Evolutionary conservation across 1,140 invertebrate genomes (phyloP).

Genomic region (Leptinotarsa defecta): DNA sequence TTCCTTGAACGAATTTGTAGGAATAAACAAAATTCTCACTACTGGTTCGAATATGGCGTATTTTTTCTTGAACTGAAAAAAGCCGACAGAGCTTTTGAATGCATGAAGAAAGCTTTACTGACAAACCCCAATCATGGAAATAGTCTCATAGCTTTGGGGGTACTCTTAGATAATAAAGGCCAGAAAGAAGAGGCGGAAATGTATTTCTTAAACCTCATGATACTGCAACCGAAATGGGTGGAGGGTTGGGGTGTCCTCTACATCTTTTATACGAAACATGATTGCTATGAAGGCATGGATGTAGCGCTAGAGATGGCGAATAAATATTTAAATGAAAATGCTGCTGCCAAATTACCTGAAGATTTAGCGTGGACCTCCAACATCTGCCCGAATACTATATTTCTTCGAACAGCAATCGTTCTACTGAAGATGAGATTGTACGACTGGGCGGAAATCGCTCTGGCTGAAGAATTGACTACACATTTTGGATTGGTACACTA

Average conservation of each 20-base stretch:
- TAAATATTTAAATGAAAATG: constrained; percentile 33
- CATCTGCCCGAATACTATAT: constrained; percentile 42
- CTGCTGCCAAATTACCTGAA: constrained; percentile 40
- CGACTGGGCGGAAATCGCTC: constrained; percentile 45
- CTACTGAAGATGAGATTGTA: constrained; percentile 47
- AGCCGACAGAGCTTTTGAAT: constrained; percentile 44
- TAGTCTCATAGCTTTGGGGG: constrained; percentile 12
- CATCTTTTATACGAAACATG: constrained; percentile 43
- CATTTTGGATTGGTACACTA: constrained; percentile 12
- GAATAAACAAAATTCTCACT: constrained; percentile 31
- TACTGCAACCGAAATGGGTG: constrained; percentile 40
- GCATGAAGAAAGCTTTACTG: constrained; percentile 41
- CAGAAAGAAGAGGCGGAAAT: constrained; percentile 46
- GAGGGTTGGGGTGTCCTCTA: constrained; percentile 47
- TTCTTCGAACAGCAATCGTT: constrained; percentile 43
- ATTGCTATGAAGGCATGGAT: constrained; percentile 44
- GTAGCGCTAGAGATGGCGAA: constrained; percentile 45
- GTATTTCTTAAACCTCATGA: constrained; percentile 44
- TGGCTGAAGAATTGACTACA: constrained; percentile 37
- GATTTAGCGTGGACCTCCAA: constrained; percentile 46
- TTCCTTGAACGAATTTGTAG: constrained; percentile 10
- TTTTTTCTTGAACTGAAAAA: constrained; percentile 42
- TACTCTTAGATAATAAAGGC: constrained; percentile 40
- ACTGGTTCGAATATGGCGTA: constrained; percentile 49
- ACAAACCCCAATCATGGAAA: constrained; percentile 38